These are phyloP conservation scores for Pagrus major DNA, from an alignment of 2,113 vertebrate species.

Conservation along the genomic window DNA sequence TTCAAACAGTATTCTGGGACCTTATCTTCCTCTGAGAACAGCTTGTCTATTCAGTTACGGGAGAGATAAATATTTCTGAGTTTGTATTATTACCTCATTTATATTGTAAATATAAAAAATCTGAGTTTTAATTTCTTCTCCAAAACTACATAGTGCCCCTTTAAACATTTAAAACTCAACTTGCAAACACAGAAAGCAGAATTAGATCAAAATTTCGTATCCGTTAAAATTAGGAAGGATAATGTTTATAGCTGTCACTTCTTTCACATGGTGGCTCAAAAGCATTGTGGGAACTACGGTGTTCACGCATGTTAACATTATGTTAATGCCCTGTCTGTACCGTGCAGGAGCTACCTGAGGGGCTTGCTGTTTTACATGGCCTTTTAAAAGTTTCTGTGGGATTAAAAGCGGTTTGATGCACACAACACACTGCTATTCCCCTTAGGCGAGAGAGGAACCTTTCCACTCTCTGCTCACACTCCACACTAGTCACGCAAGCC, in stretches of 20 bases:
- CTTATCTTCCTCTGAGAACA: no score
- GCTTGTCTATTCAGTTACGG: no score
- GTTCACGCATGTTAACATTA: slow-evolving; percentile 34
- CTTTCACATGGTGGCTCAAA: slow-evolving; percentile 39
- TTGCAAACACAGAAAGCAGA: not conserved
- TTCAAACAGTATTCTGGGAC: no score
- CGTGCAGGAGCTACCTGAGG: slow-evolving; percentile 51
- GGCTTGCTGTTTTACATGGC: slow-evolving; percentile 74
- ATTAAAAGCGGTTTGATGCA: slow-evolving; percentile 81
- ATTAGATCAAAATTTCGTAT: not conserved
- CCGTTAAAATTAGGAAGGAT: not conserved
- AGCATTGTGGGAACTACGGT: slow-evolving; percentile 34
- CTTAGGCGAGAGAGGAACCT: slow-evolving; percentile 81
- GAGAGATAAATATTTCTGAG: no score
- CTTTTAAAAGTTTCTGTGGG: slow-evolving; percentile 76
- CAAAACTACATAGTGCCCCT: no score
- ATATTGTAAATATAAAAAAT: no score
- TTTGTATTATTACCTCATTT: no score
- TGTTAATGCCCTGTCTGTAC: slow-evolving; percentile 37
- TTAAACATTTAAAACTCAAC: not conserved
- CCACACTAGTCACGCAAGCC: slow-evolving; percentile 79
- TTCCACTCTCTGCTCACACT: slow-evolving; percentile 79
- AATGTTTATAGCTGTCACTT: not conserved
- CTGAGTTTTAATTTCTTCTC: no score
- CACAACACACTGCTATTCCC: slow-evolving; percentile 79